Conservation (phyloP, 2,113 vertebrate genomes). For the Pithys albifrons region DNA sequence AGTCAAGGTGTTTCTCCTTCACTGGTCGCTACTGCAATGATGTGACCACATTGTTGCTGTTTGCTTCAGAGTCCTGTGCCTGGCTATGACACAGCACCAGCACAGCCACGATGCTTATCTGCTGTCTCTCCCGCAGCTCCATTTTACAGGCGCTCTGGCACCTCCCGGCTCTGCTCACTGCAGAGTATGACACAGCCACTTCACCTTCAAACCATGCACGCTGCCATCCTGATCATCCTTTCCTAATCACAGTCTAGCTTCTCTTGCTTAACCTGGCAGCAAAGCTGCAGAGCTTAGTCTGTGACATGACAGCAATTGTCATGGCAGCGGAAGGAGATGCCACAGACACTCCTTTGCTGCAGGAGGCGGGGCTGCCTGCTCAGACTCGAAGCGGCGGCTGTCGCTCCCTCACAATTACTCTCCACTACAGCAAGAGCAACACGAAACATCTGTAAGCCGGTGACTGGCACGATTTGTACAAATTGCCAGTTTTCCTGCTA, state of each 20-base stretch:
- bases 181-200: neutral
- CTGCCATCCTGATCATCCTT: neutral
- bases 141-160: neutral
- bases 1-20: neutral
- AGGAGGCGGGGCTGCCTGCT: slow-evolving; percentile 33
- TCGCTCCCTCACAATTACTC: neutral
- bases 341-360: slow-evolving; percentile 2
- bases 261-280: slow-evolving; percentile 9
- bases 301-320: slow-evolving; percentile 25
- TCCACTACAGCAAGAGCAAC: neutral
- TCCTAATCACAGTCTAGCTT: neutral
- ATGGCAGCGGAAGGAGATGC: slow-evolving; percentile 14
- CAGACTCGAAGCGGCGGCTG: neutral
- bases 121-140: neutral
- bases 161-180: neutral
- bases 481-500: neutral
- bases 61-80: neutral
- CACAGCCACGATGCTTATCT: neutral
- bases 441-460: neutral
- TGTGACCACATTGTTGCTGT: neutral
- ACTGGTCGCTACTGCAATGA: neutral
- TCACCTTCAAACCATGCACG: neutral
- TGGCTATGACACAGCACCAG: neutral
- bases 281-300: slow-evolving; percentile 8
- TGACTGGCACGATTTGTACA: neutral